phyloP scores from a whole-genome alignment of 2,113 vertebrate species.

The Diphyllodes magnificus region DNA sequence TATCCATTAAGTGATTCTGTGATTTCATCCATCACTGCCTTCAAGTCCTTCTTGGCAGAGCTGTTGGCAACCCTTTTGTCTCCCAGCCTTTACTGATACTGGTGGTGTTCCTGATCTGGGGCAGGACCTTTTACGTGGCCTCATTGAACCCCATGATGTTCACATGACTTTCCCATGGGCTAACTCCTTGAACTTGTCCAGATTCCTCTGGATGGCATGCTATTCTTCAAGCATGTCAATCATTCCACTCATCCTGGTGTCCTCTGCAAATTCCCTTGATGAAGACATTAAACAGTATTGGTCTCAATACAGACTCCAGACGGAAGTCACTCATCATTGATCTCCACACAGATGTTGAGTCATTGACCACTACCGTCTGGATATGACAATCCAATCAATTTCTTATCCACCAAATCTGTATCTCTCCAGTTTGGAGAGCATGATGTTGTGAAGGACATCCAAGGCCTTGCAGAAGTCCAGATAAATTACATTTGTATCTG shows the following conservation, averaged over 20 bases:
- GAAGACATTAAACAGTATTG: neutral
- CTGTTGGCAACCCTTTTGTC: neutral
- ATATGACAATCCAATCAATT: neutral
- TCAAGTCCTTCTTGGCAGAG: neutral
- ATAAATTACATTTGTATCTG: too few species aligned
- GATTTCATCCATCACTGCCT: neutral
- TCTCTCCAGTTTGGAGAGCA: neutral
- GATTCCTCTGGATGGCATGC: neutral
- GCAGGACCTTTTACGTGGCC: neutral
- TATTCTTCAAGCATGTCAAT: neutral
- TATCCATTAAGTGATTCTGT: neutral
- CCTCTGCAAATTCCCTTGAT: neutral
- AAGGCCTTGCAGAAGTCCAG: neutral
- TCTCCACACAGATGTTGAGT: neutral
- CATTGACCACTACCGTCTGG: neutral
- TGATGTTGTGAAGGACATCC: neutral
- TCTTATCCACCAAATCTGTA: neutral
- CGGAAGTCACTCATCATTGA: neutral
- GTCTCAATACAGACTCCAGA: neutral
- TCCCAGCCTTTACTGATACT: neutral
- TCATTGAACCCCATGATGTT: neutral
- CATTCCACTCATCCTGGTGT: neutral
- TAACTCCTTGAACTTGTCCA: neutral
- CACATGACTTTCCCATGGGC: neutral
- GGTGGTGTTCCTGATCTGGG: neutral